Percentiles rank a stretch among this genome's conserved stretches.
Evolutionary conservation across 2,888 invertebrate species (phyloP).

Genomic region (Lasioglossum morio): DNA sequence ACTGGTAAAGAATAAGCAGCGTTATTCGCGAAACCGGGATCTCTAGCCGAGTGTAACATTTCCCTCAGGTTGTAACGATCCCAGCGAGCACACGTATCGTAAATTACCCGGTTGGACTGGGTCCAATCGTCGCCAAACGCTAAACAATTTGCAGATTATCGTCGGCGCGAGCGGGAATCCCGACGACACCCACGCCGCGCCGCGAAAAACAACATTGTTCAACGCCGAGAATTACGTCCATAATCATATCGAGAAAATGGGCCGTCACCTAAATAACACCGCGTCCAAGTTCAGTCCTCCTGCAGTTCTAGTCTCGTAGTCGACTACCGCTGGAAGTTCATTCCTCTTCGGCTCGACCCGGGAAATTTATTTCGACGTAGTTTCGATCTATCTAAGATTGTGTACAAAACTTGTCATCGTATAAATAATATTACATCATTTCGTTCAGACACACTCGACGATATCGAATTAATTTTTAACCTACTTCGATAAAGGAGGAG

Average conservation of each 20-base stretch:
- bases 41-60: slow-evolving; percentile 20
- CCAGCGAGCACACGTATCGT: slow-evolving; percentile 7
- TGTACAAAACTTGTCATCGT: too few species aligned
- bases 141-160: slow-evolving; percentile 45
- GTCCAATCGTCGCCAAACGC: slow-evolving; percentile 49
- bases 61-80: slow-evolving; percentile 12
- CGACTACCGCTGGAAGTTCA: not conserved
- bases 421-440: too few species aligned
- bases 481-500: too few species aligned
- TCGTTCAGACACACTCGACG: too few species aligned
- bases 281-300: not conserved
- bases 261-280: not conserved
- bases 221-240: not conserved
- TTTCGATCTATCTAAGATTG: too few species aligned
- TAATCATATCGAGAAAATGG: not conserved
- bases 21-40: not conserved
- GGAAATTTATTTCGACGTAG: too few species aligned
- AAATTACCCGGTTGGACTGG: slow-evolving; percentile 52
- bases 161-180: not conserved
- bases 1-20: not conserved
- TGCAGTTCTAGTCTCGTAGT: not conserved
- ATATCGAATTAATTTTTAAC: too few species aligned
- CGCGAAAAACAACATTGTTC: not conserved
- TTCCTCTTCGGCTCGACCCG: not conserved
- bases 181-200: not conserved